A percentile compares a stretch with the other conserved stretches of the same genome.
Conservation (phyloP, 2,888 invertebrate genomes). For the Gastracanthus pulcherrimus region DNA sequence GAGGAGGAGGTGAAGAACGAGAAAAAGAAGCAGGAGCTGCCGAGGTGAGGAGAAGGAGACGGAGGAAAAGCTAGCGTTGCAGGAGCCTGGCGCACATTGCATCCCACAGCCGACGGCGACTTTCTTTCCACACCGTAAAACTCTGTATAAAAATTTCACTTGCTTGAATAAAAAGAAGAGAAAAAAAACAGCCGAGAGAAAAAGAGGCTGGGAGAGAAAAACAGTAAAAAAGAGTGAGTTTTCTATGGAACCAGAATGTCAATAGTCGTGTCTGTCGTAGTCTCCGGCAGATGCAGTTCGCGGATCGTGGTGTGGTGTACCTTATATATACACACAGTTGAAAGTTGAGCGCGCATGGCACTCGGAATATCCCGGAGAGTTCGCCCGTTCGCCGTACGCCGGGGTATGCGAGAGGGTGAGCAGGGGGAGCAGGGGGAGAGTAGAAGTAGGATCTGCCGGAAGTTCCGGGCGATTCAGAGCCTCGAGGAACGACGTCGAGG, state of each 20-base stretch:
- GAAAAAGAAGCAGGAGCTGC: background rate
- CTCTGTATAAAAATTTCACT: conserved; percentile 55
- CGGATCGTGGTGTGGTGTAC: background rate
- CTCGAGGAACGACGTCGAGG: conserved; percentile 10
- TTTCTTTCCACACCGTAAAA: conserved; percentile 54
- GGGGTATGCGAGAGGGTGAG: background rate
- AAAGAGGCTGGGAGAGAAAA: conserved; percentile 1
- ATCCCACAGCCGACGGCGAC: conserved; percentile 27
- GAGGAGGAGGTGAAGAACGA: background rate
- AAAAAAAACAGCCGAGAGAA: conserved; percentile 9
- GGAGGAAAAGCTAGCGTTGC: background rate
- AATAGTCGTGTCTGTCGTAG: conserved; percentile 44
- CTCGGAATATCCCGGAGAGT: conserved; percentile 20
- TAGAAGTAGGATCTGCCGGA: conserved; percentile 23
- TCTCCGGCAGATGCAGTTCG: conserved; percentile 4
- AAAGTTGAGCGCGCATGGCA: conserved; percentile 16
- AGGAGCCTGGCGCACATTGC: background rate
- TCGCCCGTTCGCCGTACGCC: background rate
- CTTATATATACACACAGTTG: conserved; percentile 11
- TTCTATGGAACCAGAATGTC: conserved; percentile 50
- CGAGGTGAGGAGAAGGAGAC: conserved; percentile 6
- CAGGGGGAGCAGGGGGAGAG: background rate
- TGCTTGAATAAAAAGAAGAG: conserved; percentile 53
- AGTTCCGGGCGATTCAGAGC: conserved; percentile 37
- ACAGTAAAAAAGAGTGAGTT: conserved; percentile 8